Conservation (phyloP, 2,113 vertebrate species). For the Ceyx cyanopectus region DNA sequence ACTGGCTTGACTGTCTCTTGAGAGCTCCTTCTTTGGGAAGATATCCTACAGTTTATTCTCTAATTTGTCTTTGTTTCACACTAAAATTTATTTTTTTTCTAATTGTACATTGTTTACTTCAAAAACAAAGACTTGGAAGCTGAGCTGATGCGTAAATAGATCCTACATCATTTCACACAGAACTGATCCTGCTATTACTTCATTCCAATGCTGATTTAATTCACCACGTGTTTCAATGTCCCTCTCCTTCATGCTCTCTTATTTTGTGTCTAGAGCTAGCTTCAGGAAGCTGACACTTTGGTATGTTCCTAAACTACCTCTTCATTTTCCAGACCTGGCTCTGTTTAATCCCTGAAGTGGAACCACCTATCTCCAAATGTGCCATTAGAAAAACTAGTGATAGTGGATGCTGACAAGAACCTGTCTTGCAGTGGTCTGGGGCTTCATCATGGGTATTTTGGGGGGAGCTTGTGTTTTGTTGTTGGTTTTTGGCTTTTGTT, state of each 20-base stretch:
- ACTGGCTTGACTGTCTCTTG: not conserved
- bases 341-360: not conserved
- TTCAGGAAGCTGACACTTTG: not conserved
- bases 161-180: not conserved
- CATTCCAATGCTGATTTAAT: not conserved
- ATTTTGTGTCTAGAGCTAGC: not conserved
- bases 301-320: not conserved
- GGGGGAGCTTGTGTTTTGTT: not conserved
- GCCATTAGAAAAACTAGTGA: not conserved
- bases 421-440: not conserved
- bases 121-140: conserved; percentile 51
- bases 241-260: not conserved
- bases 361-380: accelerated
- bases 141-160: not conserved
- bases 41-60: not conserved
- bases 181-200: conserved; percentile 7
- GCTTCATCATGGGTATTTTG: not conserved
- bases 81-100: not conserved
- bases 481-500: not conserved
- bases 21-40: not conserved
- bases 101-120: conserved; percentile 19
- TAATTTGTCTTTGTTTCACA: conserved; percentile 4
- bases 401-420: not conserved
- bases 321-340: not conserved
- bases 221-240: not conserved